phyloP scores from a whole-genome alignment of 1,140 invertebrate species.

The Drosophila lacteicornis region DNA sequence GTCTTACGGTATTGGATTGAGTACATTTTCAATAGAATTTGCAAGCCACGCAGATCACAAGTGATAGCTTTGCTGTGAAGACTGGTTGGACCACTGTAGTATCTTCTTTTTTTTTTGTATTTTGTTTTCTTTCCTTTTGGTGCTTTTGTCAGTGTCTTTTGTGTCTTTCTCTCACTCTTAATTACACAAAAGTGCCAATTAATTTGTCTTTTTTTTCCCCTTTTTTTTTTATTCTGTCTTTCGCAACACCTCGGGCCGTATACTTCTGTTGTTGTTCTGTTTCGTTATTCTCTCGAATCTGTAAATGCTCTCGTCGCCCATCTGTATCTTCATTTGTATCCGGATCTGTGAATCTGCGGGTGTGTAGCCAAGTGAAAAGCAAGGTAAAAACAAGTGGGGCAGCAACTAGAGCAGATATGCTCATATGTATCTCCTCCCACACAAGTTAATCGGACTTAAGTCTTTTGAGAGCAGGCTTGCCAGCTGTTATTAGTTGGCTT shows the following conservation, averaged over 20 bases:
- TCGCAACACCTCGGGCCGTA: conserved; percentile 25
- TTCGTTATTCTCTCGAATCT: conserved; percentile 28
- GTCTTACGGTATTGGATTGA: conserved; percentile 2
- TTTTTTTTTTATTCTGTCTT: conserved; percentile 42
- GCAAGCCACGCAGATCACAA: conserved; percentile 33
- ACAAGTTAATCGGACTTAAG: neutral
- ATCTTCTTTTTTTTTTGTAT: conserved; percentile 6
- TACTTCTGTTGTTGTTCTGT: conserved; percentile 25
- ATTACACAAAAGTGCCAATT: conserved; percentile 78
- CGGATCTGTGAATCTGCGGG: conserved; percentile 14
- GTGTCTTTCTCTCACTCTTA: conserved; percentile 72
- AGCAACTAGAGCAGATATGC: conserved; percentile 61
- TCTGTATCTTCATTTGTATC: conserved; percentile 19
- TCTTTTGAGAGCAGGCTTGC: conserved; percentile 28
- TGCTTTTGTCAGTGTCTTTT: conserved; percentile 39
- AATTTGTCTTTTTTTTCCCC: conserved; percentile 62
- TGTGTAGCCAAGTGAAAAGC: conserved; percentile 64
- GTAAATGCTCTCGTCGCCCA: conserved; percentile 29
- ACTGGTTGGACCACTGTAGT: conserved; percentile 11
- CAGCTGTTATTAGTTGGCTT: conserved; percentile 1
- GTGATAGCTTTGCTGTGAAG: conserved; percentile 48
- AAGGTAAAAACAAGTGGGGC: conserved; percentile 45
- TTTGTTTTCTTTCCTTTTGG: conserved; percentile 18
- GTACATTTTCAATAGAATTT: neutral
- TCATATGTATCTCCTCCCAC: conserved; percentile 11